Percentiles rank a stretch among this genome's conserved stretches.
These are phyloP conservation scores for Epicauta chinensis DNA, from an alignment of 1,140 invertebrate species.

Conservation along the genomic window DNA sequence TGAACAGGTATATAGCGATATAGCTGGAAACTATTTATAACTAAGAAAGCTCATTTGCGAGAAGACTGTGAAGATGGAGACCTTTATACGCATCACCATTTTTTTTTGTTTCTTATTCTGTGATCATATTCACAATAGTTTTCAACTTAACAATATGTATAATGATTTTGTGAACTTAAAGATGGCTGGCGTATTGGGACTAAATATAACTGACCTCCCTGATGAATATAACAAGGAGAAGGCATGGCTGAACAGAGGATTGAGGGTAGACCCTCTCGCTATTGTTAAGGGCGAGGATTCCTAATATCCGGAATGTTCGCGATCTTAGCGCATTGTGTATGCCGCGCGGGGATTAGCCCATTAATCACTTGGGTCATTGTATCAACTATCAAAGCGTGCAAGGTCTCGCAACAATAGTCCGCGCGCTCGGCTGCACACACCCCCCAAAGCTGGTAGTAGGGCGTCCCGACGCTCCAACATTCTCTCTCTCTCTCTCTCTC, in stretches of 20 bases:
- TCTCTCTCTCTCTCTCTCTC: no score
- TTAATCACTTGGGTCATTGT: constrained; percentile 45
- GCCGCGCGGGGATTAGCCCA: constrained; percentile 41
- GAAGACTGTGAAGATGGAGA: no score
- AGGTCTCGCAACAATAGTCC: constrained; percentile 44
- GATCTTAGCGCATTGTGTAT: constrained; percentile 43
- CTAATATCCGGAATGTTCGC: constrained; percentile 44
- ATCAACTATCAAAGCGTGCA: constrained; percentile 45
- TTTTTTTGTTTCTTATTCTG: no score
- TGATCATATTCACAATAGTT: no score
- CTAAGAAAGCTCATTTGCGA: no score
- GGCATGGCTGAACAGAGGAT: background rate
- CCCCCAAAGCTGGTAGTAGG: constrained; percentile 6
- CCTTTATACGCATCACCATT: no score
- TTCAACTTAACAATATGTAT: no score
- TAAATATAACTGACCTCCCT: constrained; percentile 9
- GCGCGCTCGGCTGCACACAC: constrained; percentile 39
- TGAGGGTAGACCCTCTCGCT: constrained; percentile 1
- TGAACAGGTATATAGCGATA: no score
- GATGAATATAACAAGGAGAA: constrained; percentile 2
- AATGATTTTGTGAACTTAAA: no score
- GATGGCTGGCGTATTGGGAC: no score
- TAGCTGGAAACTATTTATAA: no score
- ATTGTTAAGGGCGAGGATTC: constrained; percentile 34
- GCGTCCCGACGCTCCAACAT: background rate